Conservation (phyloP, 2,888 invertebrate species). For the Orchestes rusci region DNA sequence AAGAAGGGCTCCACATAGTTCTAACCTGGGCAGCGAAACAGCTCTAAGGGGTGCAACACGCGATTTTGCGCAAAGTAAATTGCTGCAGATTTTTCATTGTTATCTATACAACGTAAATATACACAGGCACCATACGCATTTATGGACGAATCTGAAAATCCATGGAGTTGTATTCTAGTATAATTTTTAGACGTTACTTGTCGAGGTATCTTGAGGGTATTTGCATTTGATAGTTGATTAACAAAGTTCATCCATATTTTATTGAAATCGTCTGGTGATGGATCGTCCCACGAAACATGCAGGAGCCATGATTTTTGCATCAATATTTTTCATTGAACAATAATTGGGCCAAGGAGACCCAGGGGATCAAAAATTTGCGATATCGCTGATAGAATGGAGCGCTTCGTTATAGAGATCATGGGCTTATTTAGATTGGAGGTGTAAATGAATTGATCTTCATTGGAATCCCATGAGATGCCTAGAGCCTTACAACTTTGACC, state of each 20-base stretch:
- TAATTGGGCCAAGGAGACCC: constrained; percentile 4
- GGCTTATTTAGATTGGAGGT: neutral
- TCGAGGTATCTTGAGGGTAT: neutral
- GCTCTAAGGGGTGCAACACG: constrained; percentile 1
- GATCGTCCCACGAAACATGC: constrained; percentile 1
- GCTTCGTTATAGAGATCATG: neutral
- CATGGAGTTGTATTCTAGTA: neutral
- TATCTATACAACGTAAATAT: neutral
- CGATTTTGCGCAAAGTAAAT: constrained; percentile 1
- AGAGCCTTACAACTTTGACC: neutral
- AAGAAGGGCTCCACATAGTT: constrained; percentile 2
- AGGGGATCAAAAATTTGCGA: constrained; percentile 8
- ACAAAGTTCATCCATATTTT: neutral
- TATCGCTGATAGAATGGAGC: constrained; percentile 1
- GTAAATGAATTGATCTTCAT: neutral
- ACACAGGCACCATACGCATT: constrained; percentile 1
- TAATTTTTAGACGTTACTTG: neutral
- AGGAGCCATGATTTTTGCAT: constrained; percentile 2
- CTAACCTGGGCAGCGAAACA: constrained; percentile 1
- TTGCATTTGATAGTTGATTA: neutral
- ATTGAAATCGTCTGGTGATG: neutral
- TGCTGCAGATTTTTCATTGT: neutral
- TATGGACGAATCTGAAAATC: neutral
- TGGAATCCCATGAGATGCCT: constrained; percentile 4
- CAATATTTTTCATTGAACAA: constrained; percentile 1